phyloP scores from a whole-genome alignment of 2,113 vertebrate species.

The Tragelaphus strepsiceros region DNA sequence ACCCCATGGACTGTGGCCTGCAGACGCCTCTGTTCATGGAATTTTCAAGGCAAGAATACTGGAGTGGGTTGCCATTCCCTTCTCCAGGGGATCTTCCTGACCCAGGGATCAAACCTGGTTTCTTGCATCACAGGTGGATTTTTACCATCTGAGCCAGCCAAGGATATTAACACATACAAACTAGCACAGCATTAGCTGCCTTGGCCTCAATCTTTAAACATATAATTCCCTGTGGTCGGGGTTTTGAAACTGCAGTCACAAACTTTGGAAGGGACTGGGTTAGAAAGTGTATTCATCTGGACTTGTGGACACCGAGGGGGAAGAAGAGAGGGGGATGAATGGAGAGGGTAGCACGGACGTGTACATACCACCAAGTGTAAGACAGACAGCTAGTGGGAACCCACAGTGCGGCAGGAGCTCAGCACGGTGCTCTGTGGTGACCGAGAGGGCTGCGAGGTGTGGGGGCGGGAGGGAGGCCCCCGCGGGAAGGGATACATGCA shows the following conservation, averaged over 20 bases:
- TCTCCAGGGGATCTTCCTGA: not conserved
- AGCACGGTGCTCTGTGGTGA: fast-evolving
- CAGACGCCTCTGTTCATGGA: not conserved
- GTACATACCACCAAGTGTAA: not conserved
- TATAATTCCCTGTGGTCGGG: not conserved
- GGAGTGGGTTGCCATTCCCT: not conserved
- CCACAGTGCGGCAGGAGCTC: not conserved
- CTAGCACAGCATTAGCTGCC: not conserved
- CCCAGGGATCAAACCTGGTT: not conserved
- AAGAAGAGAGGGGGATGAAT: not conserved
- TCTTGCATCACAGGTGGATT: not conserved
- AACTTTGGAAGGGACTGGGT: not conserved
- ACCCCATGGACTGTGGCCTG: not conserved
- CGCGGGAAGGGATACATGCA: not conserved
- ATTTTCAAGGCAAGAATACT: not conserved
- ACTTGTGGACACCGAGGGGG: not conserved
- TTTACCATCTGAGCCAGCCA: not conserved
- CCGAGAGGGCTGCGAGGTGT: not conserved
- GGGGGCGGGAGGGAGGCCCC: not conserved
- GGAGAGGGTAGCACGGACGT: not conserved
- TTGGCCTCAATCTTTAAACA: not conserved
- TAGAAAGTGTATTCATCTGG: not conserved
- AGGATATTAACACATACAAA: not conserved
- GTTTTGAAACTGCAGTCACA: not conserved
- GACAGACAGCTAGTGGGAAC: too few species aligned